These are phyloP conservation scores for Allacma fusca DNA, from an alignment of 2,888 invertebrate species.

Conservation along the genomic window DNA sequence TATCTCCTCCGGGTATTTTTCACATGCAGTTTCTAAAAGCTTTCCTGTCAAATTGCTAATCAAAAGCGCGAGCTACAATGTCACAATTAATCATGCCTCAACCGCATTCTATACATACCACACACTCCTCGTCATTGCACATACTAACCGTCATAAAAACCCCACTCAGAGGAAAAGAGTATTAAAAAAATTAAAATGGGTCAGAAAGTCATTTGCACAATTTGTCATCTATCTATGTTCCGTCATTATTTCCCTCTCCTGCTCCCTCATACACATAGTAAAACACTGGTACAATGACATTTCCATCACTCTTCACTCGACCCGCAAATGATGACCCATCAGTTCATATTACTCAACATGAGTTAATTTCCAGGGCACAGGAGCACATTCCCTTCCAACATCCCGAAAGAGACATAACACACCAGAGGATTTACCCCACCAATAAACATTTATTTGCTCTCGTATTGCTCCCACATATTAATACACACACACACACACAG, in stretches of 20 bases:
- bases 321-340: constrained; percentile 12
- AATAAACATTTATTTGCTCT: too few relatives aligned
- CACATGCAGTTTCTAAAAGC: background rate
- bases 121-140: background rate
- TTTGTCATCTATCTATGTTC: background rate
- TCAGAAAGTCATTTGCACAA: constrained; percentile 16
- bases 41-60: background rate
- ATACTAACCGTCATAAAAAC: background rate
- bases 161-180: background rate
- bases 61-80: too few relatives aligned
- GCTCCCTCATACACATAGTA: background rate
- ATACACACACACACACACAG: background rate
- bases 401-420: background rate
- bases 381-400: background rate
- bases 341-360: background rate
- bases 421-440: background rate
- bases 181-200: background rate
- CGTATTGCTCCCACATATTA: background rate
- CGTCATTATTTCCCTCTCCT: background rate
- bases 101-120: too few relatives aligned
- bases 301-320: too few relatives aligned
- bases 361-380: constrained; percentile 3
- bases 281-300: background rate
- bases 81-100: too few relatives aligned
- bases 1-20: constrained; percentile 5